Percentiles rank a stretch among this genome's conserved stretches.
These are phyloP conservation scores for Mactromeris polynyma DNA, from an alignment of 2,888 invertebrate species.

Conservation along the genomic window DNA sequence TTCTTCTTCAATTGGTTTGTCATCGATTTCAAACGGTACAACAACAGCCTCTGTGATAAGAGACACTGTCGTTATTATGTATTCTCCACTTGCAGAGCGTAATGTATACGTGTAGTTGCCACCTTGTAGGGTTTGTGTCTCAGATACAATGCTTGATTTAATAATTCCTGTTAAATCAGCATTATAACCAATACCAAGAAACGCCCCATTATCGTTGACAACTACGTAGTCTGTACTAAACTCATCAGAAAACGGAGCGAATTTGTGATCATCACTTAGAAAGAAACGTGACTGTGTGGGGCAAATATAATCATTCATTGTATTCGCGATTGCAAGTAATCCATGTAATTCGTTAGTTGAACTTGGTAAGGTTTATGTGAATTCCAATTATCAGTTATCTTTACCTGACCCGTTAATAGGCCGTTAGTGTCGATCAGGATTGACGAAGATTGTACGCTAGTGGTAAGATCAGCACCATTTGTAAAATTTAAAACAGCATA, in stretches of 20 bases:
- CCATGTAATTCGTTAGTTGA: constrained; percentile 55
- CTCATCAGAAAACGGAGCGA: constrained; percentile 8
- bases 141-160: constrained; percentile 45
- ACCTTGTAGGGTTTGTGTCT: constrained; percentile 18
- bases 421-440: constrained; percentile 64
- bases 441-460: constrained; percentile 26
- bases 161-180: constrained; percentile 48
- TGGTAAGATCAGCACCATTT: constrained; percentile 65
- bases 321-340: constrained; percentile 59
- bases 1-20: constrained; percentile 50
- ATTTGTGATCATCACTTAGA: constrained; percentile 6
- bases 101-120: constrained; percentile 55
- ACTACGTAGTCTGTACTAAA: constrained; percentile 46
- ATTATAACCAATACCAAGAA: constrained; percentile 61
- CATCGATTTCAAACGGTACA: constrained; percentile 43
- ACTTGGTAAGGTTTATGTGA: constrained; percentile 58
- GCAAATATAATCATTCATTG: constrained; percentile 54
- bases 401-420: constrained; percentile 66
- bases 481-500: constrained; percentile 54
- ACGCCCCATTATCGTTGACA: constrained; percentile 50
- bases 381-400: constrained; percentile 66
- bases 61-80: constrained; percentile 52
- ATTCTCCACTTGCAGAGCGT: constrained; percentile 35
- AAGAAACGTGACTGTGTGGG: constrained; percentile 46
- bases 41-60: constrained; percentile 36